Evolutionary conservation across 1,140 invertebrate species (phyloP).

Genomic region (Hypsibius dujardini): DNA sequence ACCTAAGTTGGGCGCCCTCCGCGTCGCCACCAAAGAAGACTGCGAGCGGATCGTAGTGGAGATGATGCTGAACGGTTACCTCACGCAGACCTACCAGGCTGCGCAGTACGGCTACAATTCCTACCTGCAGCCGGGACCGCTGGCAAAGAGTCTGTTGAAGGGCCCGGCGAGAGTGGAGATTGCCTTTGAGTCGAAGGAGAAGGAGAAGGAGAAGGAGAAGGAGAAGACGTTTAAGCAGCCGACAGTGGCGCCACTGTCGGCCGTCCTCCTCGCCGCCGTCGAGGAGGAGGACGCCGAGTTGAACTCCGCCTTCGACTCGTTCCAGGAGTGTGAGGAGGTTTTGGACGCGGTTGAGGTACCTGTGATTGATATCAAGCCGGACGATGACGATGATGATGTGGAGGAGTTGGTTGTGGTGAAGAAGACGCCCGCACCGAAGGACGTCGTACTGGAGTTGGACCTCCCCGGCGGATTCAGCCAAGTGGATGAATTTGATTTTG

Average conservation of each 20-base stretch:
- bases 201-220: too few species aligned
- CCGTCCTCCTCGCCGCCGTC: not conserved
- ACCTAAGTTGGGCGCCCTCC: conserved; percentile 32
- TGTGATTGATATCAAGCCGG: not conserved
- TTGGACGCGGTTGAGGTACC: not conserved
- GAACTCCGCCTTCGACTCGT: not conserved
- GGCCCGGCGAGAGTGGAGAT: conserved; percentile 15
- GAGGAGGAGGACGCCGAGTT: not conserved
- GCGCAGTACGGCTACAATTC: conserved; percentile 50
- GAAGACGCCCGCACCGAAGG: not conserved
- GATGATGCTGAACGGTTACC: conserved; percentile 51
- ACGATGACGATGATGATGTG: not conserved
- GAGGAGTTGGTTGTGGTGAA: not conserved
- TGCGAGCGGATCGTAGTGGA: conserved; percentile 53
- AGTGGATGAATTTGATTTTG: not conserved
- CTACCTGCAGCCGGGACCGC: conserved; percentile 28
- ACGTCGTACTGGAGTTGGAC: not conserved
- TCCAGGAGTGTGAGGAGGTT: not conserved
- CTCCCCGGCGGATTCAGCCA: not conserved
- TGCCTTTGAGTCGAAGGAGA: not conserved
- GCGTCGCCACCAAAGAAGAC: conserved; percentile 40
- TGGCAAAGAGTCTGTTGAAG: conserved; percentile 20
- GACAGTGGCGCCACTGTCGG: not conserved
- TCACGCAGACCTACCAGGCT: conserved; percentile 77
- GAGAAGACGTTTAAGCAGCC: not conserved